Percentiles rank a stretch among this genome's conserved stretches.
These are phyloP conservation scores for Limnephilus auricula DNA, from an alignment of 2,888 invertebrate species.

Conservation along the genomic window DNA sequence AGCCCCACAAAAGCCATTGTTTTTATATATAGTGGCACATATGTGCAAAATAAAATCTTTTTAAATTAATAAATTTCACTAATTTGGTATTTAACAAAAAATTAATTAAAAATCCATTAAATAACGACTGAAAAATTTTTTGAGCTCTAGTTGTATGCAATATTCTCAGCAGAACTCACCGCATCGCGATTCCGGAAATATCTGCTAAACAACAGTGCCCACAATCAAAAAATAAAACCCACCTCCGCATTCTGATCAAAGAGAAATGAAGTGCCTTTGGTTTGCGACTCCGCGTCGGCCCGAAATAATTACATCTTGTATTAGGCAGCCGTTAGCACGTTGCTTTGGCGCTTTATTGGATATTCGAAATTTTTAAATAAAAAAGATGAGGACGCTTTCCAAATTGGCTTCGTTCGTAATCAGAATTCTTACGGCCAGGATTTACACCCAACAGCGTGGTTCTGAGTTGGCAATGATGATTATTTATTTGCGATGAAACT, in stretches of 20 bases:
- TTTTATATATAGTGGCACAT: too few species aligned
- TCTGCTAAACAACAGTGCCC: neutral
- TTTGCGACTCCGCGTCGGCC: slow-evolving; percentile 52
- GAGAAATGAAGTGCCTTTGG: slow-evolving; percentile 62
- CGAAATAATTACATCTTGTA: slow-evolving; percentile 64
- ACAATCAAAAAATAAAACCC: neutral
- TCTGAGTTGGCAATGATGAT: neutral
- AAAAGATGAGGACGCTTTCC: slow-evolving; percentile 63
- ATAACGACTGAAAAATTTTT: neutral
- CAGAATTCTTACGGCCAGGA: slow-evolving; percentile 60
- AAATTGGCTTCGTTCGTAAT: slow-evolving; percentile 65
- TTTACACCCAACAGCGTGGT: slow-evolving; percentile 21
- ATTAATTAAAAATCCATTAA: neutral
- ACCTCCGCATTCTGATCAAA: slow-evolving; percentile 59
- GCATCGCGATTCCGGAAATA: neutral
- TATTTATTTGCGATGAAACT: too few species aligned
- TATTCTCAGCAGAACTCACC: neutral
- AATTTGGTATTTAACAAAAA: too few species aligned
- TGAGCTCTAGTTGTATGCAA: neutral
- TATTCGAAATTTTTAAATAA: slow-evolving; percentile 63
- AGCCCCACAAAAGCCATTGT: too few species aligned
- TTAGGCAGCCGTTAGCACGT: slow-evolving; percentile 56
- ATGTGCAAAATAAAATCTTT: too few species aligned
- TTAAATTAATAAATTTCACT: too few species aligned
- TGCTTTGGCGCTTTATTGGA: slow-evolving; percentile 64